Conservation (phyloP, 2,113 vertebrate genomes). For the Calonectris borealis region DNA sequence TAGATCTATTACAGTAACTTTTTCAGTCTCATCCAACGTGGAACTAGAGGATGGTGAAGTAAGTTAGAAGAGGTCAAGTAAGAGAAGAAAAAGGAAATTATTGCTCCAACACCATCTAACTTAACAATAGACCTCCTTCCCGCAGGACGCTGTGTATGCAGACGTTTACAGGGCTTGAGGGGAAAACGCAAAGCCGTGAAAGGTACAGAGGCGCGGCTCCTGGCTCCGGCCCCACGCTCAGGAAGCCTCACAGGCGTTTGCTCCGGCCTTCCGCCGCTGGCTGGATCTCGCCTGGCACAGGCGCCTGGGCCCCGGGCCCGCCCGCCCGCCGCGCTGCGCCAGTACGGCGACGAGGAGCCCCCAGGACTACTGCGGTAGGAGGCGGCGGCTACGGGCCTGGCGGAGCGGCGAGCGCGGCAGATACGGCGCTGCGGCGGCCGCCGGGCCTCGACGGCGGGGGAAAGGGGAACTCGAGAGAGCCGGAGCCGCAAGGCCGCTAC, state of each 20-base stretch:
- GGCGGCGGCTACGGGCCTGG: not conserved
- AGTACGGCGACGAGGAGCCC: not conserved
- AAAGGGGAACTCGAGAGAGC: not conserved
- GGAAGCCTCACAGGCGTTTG: not conserved
- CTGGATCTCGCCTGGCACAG: not conserved
- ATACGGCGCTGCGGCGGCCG: too few species aligned
- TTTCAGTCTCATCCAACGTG: not conserved
- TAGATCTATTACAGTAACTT: too few species aligned
- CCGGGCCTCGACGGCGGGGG: too few species aligned
- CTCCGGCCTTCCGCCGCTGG: not conserved
- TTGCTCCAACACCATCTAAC: not conserved
- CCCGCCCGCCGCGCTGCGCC: not conserved
- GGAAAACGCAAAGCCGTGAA: not conserved
- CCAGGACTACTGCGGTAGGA: not conserved
- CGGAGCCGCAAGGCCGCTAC: not conserved
- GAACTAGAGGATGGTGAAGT: not conserved
- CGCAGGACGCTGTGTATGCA: not conserved
- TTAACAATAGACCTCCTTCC: rapidly evolving
- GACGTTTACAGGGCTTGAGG: not conserved
- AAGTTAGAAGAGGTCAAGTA: not conserved
- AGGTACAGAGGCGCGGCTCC: not conserved
- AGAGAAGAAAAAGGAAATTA: not conserved
- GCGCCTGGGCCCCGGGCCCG: not conserved
- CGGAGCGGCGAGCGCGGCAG: too few species aligned
- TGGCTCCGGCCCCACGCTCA: not conserved